Percentiles rank a stretch among this genome's conserved stretches.
phyloP scores from a whole-genome alignment of 2,113 vertebrate genomes.

The Bos javanicus region DNA sequence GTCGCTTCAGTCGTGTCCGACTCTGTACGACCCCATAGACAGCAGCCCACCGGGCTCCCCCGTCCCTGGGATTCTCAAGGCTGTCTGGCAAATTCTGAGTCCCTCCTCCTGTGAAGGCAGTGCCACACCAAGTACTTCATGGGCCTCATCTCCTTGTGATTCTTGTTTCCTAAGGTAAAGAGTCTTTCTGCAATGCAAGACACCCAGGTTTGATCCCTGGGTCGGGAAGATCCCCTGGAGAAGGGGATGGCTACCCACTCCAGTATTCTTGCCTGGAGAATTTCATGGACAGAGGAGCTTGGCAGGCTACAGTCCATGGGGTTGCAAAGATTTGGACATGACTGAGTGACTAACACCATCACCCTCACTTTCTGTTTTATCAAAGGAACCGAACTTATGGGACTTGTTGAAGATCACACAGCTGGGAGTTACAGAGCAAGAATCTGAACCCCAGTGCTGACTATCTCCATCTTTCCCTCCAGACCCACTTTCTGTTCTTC shows the following conservation, averaged over 20 bases:
- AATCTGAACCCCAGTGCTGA: not conserved
- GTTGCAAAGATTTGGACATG: not conserved
- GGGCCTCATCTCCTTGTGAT: not conserved
- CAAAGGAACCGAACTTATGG: not conserved
- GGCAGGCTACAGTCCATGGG: not conserved
- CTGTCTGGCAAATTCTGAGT: not conserved
- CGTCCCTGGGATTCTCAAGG: too few species aligned
- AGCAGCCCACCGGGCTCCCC: too few species aligned
- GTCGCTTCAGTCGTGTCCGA: too few species aligned
- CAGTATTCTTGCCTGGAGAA: not conserved
- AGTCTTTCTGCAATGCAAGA: not conserved
- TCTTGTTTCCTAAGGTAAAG: not conserved
- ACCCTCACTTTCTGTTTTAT: not conserved
- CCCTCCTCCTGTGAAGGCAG: not conserved
- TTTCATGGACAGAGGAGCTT: not conserved
- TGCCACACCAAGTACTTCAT: not conserved
- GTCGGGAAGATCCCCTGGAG: not conserved
- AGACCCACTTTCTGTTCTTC: not conserved
- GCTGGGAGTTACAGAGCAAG: not conserved
- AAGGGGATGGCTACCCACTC: not conserved
- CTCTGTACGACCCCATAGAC: too few species aligned
- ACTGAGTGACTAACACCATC: not conserved
- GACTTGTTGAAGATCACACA: not conserved
- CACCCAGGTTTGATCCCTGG: not conserved
- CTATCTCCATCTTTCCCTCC: not conserved